Evolutionary conservation across 64 coral and sea anemone species (phyloP).

Genomic region (Stichodactyla helianthus): DNA sequence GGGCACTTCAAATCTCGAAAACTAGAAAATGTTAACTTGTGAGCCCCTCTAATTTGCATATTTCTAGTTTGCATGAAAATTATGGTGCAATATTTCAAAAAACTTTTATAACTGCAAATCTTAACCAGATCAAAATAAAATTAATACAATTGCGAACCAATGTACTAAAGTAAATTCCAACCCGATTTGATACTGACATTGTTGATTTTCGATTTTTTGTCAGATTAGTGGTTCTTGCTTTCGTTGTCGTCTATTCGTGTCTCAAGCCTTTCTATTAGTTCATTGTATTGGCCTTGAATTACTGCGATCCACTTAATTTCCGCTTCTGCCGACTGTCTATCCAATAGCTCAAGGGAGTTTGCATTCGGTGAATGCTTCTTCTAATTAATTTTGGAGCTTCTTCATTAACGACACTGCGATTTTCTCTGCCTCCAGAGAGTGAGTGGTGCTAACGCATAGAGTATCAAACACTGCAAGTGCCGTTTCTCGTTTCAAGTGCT

Average conservation of each 20-base stretch:
- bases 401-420: neutral
- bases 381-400: constrained; percentile 17
- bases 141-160: no score
- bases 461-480: constrained; percentile 13
- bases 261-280: constrained; percentile 32
- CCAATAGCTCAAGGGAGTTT: constrained; percentile 28
- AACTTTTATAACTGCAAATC: no score
- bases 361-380: constrained; percentile 36
- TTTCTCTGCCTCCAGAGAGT: neutral
- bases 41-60: no score
- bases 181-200: neutral
- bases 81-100: no score
- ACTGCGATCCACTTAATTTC: constrained; percentile 41
- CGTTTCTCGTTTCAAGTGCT: constrained; percentile 23
- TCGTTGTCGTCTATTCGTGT: neutral
- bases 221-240: neutral
- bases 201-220: neutral
- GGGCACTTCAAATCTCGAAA: no score
- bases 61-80: no score
- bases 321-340: constrained; percentile 20
- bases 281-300: constrained; percentile 19
- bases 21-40: no score
- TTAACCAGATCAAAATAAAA: no score
- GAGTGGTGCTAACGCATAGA: constrained; percentile 1
- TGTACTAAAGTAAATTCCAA: no score